Base-by-base conservation (phyloP, 2,888 invertebrate genomes). In the Mylabris sibirica region DNA sequence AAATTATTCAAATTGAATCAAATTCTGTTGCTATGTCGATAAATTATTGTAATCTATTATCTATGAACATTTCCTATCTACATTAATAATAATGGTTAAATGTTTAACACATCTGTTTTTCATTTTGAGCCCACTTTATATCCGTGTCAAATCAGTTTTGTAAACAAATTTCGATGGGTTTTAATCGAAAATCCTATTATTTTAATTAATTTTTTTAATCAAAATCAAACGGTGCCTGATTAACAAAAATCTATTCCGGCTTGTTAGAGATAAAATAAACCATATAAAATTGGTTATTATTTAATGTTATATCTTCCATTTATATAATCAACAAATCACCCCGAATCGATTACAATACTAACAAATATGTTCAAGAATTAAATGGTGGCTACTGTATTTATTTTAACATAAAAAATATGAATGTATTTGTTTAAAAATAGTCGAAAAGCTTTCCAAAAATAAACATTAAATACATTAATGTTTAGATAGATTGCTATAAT, bases 51-150 rank as follows among this genome's bases (percentile, higher is more conserved):
- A 44, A 63, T 66, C 63, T 66, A 22, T 65, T 66, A 69, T 69
- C 69, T 65, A 26, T 41, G 44, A 49, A 57, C 62, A 59, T 62
- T 70, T 68, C 67, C 69, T 70, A 73, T 70, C 68, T 68, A 69
- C 44, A 44, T 38, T 67, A 69, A 61, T 65, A 63, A 70, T 68
- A 72, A 67, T 68, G 61, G 64, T 71, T 70, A 76, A 76, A 76
- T 69, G 74, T 75, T 72, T 67, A 70, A 70, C 72, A 73, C 75
- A 76, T 70, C 65, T 76, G 76, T 65, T 75, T 69, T 65, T 67
- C 69, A 67, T 34, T 61, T 67, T 35, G 41, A 57, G 44, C 24
- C 63, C 26, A 24, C 44, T 66, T 59, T 60, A 66, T 57, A 69
- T 66, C 59, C 63, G 60, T 66, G 64, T 68, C 68, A 68, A 68